Conservation (phyloP, 1,140 invertebrate genomes). For the Drosophila pachea region DNA sequence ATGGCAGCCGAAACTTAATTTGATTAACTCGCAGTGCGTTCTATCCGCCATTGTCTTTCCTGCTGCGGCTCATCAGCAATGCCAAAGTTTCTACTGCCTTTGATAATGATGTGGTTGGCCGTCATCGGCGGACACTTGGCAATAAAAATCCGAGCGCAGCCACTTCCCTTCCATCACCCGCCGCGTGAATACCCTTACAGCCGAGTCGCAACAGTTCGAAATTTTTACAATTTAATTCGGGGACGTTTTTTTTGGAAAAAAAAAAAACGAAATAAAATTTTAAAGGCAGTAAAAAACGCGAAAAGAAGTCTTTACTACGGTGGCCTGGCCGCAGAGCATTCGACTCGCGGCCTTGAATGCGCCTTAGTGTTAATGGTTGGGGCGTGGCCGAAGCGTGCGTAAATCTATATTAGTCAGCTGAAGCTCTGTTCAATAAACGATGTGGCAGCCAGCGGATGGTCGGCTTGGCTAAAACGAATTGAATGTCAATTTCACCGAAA, state of each 20-base stretch:
- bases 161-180: too few relatives aligned
- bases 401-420: conserved; percentile 12
- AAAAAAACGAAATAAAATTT: too few relatives aligned
- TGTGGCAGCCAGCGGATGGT: too few relatives aligned
- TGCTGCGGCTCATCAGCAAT: conserved; percentile 59
- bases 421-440: background rate
- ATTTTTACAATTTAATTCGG: too few relatives aligned
- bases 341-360: too few relatives aligned
- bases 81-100: conserved; percentile 41
- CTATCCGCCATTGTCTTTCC: conserved; percentile 57
- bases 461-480: background rate
- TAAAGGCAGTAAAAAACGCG: conserved; percentile 27
- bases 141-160: conserved; percentile 33
- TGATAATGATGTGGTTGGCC: conserved; percentile 66
- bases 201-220: too few relatives aligned
- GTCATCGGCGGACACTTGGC: conserved; percentile 48
- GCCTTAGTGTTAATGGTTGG: conserved; percentile 17
- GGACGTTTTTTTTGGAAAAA: too few relatives aligned
- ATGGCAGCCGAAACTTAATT: conserved; percentile 68
- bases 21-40: conserved; percentile 70
- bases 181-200: conserved; percentile 9
- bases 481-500: conserved; percentile 30
- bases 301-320: too few relatives aligned
- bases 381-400: conserved; percentile 33
- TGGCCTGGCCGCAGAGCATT: conserved; percentile 30